Evolutionary conservation across 1,140 invertebrate genomes (phyloP), one percentile per base, ranked within the genome.

Genomic region (Anastrepha ludens): DNA sequence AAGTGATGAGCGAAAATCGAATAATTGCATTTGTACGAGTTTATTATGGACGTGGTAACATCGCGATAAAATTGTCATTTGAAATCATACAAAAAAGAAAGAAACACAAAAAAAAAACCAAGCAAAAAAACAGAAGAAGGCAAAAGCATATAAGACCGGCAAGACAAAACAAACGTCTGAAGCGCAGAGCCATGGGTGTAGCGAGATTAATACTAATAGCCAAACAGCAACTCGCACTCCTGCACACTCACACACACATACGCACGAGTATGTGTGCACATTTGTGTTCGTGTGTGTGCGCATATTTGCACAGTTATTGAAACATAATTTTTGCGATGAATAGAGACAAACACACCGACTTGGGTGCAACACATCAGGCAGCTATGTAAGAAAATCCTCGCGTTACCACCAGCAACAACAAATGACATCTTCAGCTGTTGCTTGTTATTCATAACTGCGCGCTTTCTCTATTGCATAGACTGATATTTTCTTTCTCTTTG

Each of bases 361-460:
- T 29, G 29, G 60, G 15, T 13, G 60, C 2, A 62, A 62, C 15
- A 9, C 5, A 62, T 4, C 60, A 62, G n/a, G 1, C 60, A 15
- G n/a, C 5, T 6, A 62, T 62, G 13, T 62, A 13, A 62, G 60
- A 17, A 62, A 62, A 62, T 62, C 60, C 9, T 62, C n/a, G 60
- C 60, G 60, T 11, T 6, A 55, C 60, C 60, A 55, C 50, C 74
- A n/a, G 47, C 74, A 81, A 81, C 9, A 47, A 17, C 47, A 81
- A 81, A 81, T 81, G 47, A 87, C 65, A 67, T 47, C 44, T 64
- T 62, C 86, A 87, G 86, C 86, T 65, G 64, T 87, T 87, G 64
- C 44, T 67, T 87, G 62, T 87, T 87, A 87, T 87, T 64, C 86
- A 87, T 67, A 81, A 81, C 74, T 81, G 74, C 17, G 44, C 74